Conservation (phyloP, 2,888 invertebrate genomes). For the Melanophora roralis region DNA sequence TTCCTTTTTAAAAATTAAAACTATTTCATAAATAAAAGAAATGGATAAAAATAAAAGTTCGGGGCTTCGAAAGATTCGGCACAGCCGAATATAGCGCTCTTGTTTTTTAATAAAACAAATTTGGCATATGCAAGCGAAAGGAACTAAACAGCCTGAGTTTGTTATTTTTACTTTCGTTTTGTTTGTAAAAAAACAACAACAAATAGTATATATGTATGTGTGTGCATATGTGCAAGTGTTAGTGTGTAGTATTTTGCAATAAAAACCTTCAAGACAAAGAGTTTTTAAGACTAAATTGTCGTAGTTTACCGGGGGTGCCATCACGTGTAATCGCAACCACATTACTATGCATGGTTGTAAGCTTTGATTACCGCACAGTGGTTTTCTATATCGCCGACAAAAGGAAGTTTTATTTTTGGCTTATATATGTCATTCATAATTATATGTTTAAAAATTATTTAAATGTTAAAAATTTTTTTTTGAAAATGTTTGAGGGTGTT, state of each 20-base stretch:
- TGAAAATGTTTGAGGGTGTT: no score
- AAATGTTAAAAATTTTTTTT: no score
- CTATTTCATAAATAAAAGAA: no score
- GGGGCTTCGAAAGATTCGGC: no score
- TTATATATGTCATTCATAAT: no score
- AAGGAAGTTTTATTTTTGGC: no score
- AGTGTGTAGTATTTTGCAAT: neutral
- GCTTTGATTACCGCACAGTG: slow-evolving; percentile 32
- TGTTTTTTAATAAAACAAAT: slow-evolving; percentile 38
- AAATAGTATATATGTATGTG: slow-evolving; percentile 4
- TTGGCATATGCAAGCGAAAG: slow-evolving; percentile 51
- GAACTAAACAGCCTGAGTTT: slow-evolving; percentile 30
- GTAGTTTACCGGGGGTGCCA: slow-evolving; percentile 52
- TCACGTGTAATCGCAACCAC: slow-evolving; percentile 33
- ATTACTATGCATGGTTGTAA: slow-evolving; percentile 25
- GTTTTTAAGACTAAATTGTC: slow-evolving; percentile 34
- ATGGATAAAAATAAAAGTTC: no score
- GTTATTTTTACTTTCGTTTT: slow-evolving; percentile 7
- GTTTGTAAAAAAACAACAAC: slow-evolving; percentile 18
- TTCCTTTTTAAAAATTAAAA: no score
- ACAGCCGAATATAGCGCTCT: no score
- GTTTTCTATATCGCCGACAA: neutral
- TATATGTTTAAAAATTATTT: no score
- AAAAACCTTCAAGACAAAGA: slow-evolving; percentile 54
- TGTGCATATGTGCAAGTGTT: neutral